Conservation (phyloP, 1,140 invertebrate species). For the Macrocentrus cingulum region DNA sequence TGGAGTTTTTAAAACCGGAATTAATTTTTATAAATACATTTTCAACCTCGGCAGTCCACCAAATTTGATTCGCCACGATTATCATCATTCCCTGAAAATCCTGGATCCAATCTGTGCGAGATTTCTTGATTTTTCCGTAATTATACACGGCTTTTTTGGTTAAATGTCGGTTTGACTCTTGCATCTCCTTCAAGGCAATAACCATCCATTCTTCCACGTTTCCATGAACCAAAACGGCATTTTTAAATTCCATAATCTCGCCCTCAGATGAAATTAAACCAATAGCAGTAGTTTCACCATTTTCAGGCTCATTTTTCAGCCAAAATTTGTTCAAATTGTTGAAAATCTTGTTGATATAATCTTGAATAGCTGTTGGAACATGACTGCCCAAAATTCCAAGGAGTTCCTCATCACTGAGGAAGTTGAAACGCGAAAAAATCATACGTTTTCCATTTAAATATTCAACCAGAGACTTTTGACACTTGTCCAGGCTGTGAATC, state of each 20-base stretch:
- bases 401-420: conserved; percentile 90
- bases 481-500: conserved; percentile 76
- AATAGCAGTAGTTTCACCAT: conserved; percentile 64
- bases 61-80: conserved; percentile 82
- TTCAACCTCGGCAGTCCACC: conserved; percentile 93
- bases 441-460: conserved; percentile 85
- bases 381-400: conserved; percentile 86
- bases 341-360: conserved; percentile 94
- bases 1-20: conserved; percentile 77
- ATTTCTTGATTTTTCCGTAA: conserved; percentile 71
- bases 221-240: conserved; percentile 61
- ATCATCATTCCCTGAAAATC: conserved; percentile 88
- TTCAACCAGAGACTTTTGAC: conserved; percentile 88
- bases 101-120: conserved; percentile 81
- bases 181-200: conserved; percentile 79
- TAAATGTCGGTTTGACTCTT: conserved; percentile 77
- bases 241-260: conserved; percentile 83
- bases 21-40: conserved; percentile 79
- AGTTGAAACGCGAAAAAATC: conserved; percentile 88
- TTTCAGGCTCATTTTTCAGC: conserved; percentile 53
- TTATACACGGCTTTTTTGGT: conserved; percentile 86
- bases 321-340: conserved; percentile 81
- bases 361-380: conserved; percentile 77
- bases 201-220: conserved; percentile 92
- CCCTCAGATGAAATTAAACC: conserved; percentile 84